Conservation (phyloP, 2,113 vertebrate species). For the Sminthopsis crassicaudata region DNA sequence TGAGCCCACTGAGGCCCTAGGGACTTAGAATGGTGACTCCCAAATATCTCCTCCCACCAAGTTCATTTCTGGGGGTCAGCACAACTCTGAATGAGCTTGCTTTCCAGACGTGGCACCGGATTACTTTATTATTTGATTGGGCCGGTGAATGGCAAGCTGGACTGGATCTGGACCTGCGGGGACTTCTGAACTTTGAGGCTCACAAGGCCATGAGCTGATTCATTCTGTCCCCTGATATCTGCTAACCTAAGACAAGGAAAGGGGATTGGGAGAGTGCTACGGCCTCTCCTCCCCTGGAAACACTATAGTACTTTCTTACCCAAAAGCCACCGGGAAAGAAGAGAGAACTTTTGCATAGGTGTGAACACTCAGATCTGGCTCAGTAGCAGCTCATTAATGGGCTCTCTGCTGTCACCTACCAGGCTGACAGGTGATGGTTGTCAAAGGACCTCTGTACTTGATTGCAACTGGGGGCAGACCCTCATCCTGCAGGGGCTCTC, state of each 20-base stretch:
- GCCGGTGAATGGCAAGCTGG: too few relatives aligned
- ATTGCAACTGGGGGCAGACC: not conserved
- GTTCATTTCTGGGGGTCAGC: not conserved
- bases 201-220: not conserved
- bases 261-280: not conserved
- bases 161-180: not conserved
- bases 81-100: not conserved
- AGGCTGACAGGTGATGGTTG: not conserved
- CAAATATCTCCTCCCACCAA: too few relatives aligned
- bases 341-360: too few relatives aligned
- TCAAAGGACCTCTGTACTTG: not conserved
- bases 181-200: not conserved
- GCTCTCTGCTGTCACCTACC: too few relatives aligned
- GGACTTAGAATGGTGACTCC: not conserved
- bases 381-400: too few relatives aligned
- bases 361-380: too few relatives aligned
- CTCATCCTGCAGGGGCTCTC: not conserved
- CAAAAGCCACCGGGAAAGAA: too few relatives aligned
- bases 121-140: not conserved
- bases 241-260: not conserved
- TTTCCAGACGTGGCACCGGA: not conserved
- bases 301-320: too few relatives aligned
- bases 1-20: too few relatives aligned
- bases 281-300: not conserved
- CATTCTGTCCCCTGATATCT: not conserved